phyloP scores from a whole-genome alignment of 2,797 vertebrate species.

The Austrolebias charrua region DNA sequence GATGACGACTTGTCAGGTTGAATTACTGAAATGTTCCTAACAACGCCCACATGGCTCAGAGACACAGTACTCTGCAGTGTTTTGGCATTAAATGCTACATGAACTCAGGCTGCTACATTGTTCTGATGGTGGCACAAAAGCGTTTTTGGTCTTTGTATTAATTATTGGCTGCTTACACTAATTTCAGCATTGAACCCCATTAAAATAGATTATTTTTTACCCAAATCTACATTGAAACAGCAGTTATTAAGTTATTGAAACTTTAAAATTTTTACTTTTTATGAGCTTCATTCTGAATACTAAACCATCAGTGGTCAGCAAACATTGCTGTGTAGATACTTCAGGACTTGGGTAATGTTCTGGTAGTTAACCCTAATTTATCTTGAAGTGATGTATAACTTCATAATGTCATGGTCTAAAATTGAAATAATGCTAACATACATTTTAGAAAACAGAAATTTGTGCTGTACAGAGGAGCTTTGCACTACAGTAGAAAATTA shows the following conservation, averaged over 20 bases:
- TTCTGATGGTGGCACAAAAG: not conserved
- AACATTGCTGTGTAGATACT: constrained; percentile 10
- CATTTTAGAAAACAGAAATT: no score
- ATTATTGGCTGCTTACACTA: no score
- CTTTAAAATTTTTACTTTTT: no score
- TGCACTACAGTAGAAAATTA: no score
- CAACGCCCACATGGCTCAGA: constrained; percentile 27
- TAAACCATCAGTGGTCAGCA: not conserved
- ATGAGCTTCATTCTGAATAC: constrained; percentile 11
- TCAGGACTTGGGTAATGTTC: constrained; percentile 4
- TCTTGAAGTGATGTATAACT: not conserved
- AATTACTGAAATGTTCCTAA: constrained; percentile 51
- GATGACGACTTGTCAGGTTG: constrained; percentile 41
- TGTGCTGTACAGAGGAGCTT: no score
- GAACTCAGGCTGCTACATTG: not conserved
- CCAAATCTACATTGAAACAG: not conserved
- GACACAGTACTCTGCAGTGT: constrained; percentile 14
- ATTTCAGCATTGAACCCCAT: no score
- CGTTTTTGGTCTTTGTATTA: not conserved
- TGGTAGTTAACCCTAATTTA: not conserved
- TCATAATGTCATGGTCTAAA: no score
- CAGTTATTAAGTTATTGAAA: not conserved
- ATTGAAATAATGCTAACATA: not conserved
- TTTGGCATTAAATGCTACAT: no score
- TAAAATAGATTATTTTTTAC: no score